A percentile compares a stretch with the other conserved stretches of the same genome.
Evolutionary conservation across 2,113 vertebrate genomes (phyloP).

Genomic region (Dipodomys ordii): DNA sequence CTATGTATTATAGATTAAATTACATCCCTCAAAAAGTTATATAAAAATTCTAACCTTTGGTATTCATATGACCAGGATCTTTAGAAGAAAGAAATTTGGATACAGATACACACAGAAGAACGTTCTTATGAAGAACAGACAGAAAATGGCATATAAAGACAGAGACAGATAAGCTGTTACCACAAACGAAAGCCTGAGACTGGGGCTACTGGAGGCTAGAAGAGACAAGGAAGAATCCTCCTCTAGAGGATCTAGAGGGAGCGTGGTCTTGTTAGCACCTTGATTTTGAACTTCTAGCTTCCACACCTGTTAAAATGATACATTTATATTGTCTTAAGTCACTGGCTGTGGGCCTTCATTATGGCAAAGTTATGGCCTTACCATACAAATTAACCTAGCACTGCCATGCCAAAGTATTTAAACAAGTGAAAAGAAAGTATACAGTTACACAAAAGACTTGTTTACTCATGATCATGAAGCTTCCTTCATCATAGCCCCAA

Average conservation of each 20-base stretch:
- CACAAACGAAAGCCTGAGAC: neutral
- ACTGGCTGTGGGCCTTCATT: neutral
- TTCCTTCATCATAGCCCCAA: neutral
- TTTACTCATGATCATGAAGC: neutral
- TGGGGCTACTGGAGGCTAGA: neutral
- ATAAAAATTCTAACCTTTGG: neutral
- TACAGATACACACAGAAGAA: neutral
- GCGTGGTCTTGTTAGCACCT: neutral
- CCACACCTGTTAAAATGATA: neutral
- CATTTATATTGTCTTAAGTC: neutral
- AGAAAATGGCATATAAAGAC: neutral
- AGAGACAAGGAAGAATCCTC: neutral
- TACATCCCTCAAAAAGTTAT: neutral
- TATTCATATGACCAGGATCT: neutral
- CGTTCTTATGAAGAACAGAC: neutral
- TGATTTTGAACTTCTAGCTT: neutral
- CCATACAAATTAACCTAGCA: neutral
- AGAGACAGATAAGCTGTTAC: neutral
- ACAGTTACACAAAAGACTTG: conserved; percentile 1
- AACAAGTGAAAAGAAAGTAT: neutral
- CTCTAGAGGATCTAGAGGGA: neutral
- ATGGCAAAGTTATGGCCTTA: too few relatives aligned
- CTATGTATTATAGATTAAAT: neutral
- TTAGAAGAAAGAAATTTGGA: neutral
- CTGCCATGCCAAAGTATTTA: neutral